phyloP scores from a whole-genome alignment of 2,888 invertebrate genomes.

The Dolomedes plantarius region DNA sequence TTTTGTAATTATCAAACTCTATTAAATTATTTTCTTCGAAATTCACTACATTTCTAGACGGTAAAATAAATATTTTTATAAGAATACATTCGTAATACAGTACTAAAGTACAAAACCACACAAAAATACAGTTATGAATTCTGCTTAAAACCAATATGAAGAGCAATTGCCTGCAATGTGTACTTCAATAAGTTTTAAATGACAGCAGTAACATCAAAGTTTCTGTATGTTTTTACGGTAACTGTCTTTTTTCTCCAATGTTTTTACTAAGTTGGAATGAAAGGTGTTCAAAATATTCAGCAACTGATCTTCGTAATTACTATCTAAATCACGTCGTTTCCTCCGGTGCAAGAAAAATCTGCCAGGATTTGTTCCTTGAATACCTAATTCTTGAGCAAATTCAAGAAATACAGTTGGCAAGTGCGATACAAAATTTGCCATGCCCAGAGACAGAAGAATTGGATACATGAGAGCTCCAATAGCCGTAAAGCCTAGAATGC shows the following conservation, averaged over 20 bases:
- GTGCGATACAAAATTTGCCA: conserved; percentile 68
- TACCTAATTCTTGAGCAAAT: conserved; percentile 65
- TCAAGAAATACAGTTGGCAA: conserved; percentile 65
- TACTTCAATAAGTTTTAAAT: not conserved
- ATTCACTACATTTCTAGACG: no score
- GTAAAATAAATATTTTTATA: no score
- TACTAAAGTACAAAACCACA: no score
- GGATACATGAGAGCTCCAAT: conserved; percentile 66
- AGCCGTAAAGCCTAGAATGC: conserved; percentile 62
- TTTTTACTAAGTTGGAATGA: conserved; percentile 4
- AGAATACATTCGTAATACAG: not conserved
- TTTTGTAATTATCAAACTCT: no score
- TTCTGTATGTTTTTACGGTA: not conserved
- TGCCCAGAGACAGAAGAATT: conserved; percentile 59
- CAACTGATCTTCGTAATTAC: conserved; percentile 1
- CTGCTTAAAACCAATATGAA: not conserved
- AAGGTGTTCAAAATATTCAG: conserved; percentile 16
- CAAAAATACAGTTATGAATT: not conserved
- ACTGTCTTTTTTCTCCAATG: not conserved
- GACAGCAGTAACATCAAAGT: not conserved
- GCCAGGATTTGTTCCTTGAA: conserved; percentile 46
- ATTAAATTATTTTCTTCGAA: no score
- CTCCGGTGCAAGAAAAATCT: conserved; percentile 35
- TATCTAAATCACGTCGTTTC: not conserved
- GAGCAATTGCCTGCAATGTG: conserved; percentile 21